Conservation (phyloP, 2,797 vertebrate genomes). For the Hydrophis major region DNA sequence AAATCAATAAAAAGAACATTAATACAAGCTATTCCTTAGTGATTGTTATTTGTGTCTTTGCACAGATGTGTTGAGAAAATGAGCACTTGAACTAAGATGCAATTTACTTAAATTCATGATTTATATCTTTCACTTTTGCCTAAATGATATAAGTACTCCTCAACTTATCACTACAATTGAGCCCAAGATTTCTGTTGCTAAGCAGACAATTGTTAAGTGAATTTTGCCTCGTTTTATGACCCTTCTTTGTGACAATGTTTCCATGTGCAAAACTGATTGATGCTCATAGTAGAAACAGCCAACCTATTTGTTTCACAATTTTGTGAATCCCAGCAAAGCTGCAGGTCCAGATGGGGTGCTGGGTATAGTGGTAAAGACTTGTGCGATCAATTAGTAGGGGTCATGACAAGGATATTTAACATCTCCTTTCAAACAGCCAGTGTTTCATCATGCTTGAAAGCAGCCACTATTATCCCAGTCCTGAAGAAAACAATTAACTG, state of each 20-base stretch:
- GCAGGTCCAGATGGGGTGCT: too few relatives aligned
- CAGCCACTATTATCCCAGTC: too few relatives aligned
- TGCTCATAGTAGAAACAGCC: background rate
- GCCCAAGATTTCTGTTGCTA: background rate
- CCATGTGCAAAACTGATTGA: background rate
- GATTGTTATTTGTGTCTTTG: background rate
- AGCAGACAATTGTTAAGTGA: background rate
- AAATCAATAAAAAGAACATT: background rate
- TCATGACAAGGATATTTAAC: too few relatives aligned
- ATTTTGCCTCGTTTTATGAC: background rate
- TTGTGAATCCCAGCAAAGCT: too few relatives aligned
- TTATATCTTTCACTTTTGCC: background rate
- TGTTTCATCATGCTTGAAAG: too few relatives aligned
- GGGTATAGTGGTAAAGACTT: too few relatives aligned
- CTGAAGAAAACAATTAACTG: too few relatives aligned
- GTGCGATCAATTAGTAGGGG: too few relatives aligned
- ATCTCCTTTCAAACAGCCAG: too few relatives aligned
- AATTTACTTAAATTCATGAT: background rate
- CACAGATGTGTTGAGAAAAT: background rate
- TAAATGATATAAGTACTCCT: background rate
- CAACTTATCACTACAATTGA: background rate
- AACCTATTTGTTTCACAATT: background rate
- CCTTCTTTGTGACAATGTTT: background rate
- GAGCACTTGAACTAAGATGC: background rate
- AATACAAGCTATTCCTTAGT: background rate